Evolutionary conservation across 92 coral and sea anemone genomes (phyloP).

Genomic region (Desmophyllum pertusum): DNA sequence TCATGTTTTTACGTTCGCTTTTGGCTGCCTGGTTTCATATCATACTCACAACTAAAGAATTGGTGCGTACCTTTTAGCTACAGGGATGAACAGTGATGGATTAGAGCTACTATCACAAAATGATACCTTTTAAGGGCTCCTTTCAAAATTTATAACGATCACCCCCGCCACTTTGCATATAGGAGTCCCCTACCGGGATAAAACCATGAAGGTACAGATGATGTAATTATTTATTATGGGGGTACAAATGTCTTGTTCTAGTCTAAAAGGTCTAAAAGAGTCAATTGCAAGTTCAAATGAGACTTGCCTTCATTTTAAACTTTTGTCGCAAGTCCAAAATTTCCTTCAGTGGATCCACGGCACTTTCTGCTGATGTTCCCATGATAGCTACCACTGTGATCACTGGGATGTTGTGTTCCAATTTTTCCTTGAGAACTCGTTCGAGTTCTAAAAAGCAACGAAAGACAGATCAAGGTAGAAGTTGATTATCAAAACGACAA

Average conservation of each 20-base stretch:
- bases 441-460: conserved; percentile 44
- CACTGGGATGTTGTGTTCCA: conserved; percentile 63
- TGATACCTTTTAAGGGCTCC: no score
- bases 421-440: conserved; percentile 44
- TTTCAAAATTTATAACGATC: no score
- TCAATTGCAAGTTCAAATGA: neutral
- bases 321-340: conserved; percentile 66
- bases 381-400: conserved; percentile 74
- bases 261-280: neutral
- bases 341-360: conserved; percentile 86
- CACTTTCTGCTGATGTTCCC: conserved; percentile 96
- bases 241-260: no score
- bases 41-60: no score
- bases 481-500: no score
- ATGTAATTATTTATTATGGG: neutral
- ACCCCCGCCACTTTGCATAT: no score
- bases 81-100: no score
- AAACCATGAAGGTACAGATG: neutral
- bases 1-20: no score
- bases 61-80: no score
- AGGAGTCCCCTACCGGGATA: no score
- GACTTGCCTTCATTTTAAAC: conserved; percentile 68
- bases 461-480: neutral
- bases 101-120: no score
- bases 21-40: no score